Base-by-base conservation (phyloP, 1,140 invertebrate species). In the Procambarus virginalis region DNA sequence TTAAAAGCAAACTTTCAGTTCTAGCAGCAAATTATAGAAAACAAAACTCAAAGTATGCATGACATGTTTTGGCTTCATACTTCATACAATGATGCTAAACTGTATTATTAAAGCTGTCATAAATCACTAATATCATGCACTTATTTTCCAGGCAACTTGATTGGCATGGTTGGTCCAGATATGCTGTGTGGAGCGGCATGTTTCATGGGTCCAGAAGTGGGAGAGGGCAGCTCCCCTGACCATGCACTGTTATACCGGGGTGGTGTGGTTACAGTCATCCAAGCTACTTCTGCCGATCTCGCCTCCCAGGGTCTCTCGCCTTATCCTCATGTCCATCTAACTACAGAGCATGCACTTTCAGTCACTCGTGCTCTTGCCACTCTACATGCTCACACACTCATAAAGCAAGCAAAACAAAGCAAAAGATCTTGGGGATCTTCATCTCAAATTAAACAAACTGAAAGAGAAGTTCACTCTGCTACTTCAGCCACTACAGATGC, bases 331-430 rank as follows among this genome's bases (percentile, higher is more conserved):
- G 46, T 49, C 76, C 75, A 89, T 77, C 82, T 91, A 17, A 91
- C 91, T 17, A 91, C 91, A 2, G 84, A 89, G 20, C 91, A 91
- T 34, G 91, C 91, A 51, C 82, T 85, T 14, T 17, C 77, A n/a
- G 76, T 91, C 86, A 91, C 91, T 17, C 86, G 91, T 9, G 86
- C 86, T 46, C 86, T 91, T 12, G 91, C 91, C n/a, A 89, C 91
- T 1, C 76, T 91, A 17, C 91, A 91, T 64, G 91, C 86, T 12
- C 55, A 85, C 64, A 73, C 84, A 48, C 55, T 85, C 34, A 81
- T 89, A 55, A 17, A 83, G 60, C 86, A 85, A 22, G 49, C 60
- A n/a, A 49, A 46, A 58, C 49, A 60, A 2, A 55, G 51, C 20
- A 9, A 73, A 20, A 81, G 81, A 20, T 60, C 70, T 20, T 17